Percentiles rank a stretch among this genome's conserved stretches.
Conservation (phyloP, 2,113 vertebrate species). For the Pipra filicauda region DNA sequence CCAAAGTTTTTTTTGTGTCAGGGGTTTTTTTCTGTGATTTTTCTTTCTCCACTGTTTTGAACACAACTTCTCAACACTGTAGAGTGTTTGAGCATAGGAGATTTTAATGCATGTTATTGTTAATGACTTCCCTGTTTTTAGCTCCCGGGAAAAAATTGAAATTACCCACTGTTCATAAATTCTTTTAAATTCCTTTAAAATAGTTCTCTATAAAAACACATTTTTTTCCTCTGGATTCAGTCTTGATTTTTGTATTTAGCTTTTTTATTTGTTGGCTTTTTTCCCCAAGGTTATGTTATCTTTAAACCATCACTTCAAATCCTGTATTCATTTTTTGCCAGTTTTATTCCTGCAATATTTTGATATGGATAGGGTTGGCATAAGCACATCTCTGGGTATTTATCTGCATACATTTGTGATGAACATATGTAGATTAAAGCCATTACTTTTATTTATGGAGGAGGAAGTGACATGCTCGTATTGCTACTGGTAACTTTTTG, state of each 20-base stretch:
- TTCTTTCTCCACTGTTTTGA: background rate
- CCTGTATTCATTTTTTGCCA: background rate
- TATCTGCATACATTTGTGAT: background rate
- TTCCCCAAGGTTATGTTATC: fast-evolving
- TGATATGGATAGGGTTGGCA: no score
- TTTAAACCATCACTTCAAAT: background rate
- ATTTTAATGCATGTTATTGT: background rate
- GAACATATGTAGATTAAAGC: background rate
- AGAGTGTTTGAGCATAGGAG: background rate
- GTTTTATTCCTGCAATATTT: background rate
- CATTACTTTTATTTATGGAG: background rate
- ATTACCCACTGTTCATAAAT: background rate
- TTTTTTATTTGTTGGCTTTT: background rate
- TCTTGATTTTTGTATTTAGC: background rate
- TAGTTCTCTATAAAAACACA: background rate
- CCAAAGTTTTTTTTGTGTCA: background rate
- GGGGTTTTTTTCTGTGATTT: background rate
- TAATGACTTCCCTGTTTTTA: background rate
- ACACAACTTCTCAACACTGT: background rate
- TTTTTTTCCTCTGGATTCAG: background rate
- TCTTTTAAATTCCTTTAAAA: background rate
- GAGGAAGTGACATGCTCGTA: background rate
- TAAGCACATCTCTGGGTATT: background rate
- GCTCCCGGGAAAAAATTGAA: background rate
- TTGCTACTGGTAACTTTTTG: background rate